phyloP scores from a whole-genome alignment of 2,888 invertebrate species.

The Adineta ricciae region DNA sequence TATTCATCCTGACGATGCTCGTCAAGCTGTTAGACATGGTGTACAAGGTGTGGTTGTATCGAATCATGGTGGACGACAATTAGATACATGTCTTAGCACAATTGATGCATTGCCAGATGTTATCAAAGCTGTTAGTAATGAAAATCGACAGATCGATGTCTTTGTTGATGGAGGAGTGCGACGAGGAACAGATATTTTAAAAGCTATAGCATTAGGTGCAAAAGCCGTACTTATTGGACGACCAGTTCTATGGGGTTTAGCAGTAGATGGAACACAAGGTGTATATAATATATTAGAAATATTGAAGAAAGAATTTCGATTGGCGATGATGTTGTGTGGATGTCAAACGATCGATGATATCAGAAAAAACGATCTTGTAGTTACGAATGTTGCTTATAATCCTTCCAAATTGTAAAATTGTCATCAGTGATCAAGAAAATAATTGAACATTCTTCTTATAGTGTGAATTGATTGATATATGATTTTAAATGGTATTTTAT shows the following conservation, averaged over 20 bases:
- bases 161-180: slow-evolving; percentile 34
- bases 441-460: no score
- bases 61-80: slow-evolving; percentile 33
- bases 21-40: slow-evolving; percentile 24
- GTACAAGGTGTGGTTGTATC: slow-evolving; percentile 30
- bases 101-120: slow-evolving; percentile 32
- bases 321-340: not conserved
- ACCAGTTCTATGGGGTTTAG: slow-evolving; percentile 30
- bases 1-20: slow-evolving; percentile 28
- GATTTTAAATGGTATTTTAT: no score
- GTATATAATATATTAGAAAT: not conserved
- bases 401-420: no score
- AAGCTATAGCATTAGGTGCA: slow-evolving; percentile 34
- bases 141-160: slow-evolving; percentile 23
- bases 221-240: slow-evolving; percentile 33
- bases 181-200: slow-evolving; percentile 49
- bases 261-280: not conserved
- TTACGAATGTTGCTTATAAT: no score
- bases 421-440: no score
- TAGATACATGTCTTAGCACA: slow-evolving; percentile 24
- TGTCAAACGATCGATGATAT: not conserved
- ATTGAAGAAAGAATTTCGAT: not conserved
- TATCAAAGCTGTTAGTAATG: slow-evolving; percentile 6
- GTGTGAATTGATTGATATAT: no score
- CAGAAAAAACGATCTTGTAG: no score